Conservation (phyloP, 2,888 invertebrate species). For the Auanema freiburgensis region DNA sequence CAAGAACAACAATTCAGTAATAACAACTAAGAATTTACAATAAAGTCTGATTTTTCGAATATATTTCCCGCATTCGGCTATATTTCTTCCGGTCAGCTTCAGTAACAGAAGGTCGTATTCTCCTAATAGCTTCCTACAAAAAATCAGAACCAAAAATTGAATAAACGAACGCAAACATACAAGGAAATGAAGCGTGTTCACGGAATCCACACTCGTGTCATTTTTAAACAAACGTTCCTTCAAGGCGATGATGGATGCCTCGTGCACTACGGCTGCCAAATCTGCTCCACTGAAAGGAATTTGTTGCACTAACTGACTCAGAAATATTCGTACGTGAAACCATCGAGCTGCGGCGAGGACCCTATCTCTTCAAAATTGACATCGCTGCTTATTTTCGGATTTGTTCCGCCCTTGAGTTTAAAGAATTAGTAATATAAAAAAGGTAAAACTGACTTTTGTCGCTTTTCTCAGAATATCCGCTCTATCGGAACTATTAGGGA, state of each 20-base stretch:
- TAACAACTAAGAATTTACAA: conserved; percentile 1
- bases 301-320: neutral
- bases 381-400: conserved; percentile 77
- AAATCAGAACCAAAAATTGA: conserved; percentile 67
- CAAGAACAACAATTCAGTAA: conserved; percentile 6
- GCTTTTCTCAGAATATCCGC: conserved; percentile 78
- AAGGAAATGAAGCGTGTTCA: conserved; percentile 32
- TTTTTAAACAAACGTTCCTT: conserved; percentile 71
- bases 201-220: conserved; percentile 24
- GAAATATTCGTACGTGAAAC: conserved; percentile 73
- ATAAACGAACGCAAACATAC: conserved; percentile 8
- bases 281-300: conserved; percentile 78
- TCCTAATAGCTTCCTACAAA: conserved; percentile 77
- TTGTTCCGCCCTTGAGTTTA: conserved; percentile 70
- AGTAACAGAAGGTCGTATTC: conserved; percentile 82
- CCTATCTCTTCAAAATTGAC: conserved; percentile 77
- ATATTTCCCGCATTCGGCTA: conserved; percentile 66
- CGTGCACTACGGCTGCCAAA: conserved; percentile 83
- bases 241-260: conserved; percentile 81
- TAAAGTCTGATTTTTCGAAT: conserved; percentile 25
- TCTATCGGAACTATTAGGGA: conserved; percentile 80
- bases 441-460: conserved; percentile 45
- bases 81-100: conserved; percentile 76
- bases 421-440: neutral
- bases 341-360: conserved; percentile 73